Evolutionary conservation across 2,797 vertebrate species (phyloP).

Genomic region (Danio choprae): DNA sequence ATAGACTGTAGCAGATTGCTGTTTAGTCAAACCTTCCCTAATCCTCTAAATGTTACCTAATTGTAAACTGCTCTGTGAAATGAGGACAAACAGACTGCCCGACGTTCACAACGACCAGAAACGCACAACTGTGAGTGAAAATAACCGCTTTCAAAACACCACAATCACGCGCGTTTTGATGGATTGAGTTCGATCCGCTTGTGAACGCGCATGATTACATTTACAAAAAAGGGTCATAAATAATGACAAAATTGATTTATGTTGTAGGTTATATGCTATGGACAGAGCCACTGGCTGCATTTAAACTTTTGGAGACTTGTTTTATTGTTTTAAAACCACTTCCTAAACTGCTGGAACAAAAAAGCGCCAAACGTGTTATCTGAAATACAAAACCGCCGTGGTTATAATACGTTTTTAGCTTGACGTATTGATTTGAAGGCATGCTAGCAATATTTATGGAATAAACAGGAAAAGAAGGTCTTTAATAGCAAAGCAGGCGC

Average conservation of each 20-base stretch:
- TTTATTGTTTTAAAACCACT: not conserved
- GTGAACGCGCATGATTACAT: not conserved
- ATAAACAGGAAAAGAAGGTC: not conserved
- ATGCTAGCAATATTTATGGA: not conserved
- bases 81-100: constrained; percentile 57
- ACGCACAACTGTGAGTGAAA: not conserved
- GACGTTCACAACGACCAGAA: not conserved
- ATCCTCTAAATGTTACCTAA: constrained; percentile 78
- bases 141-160: constrained; percentile 33
- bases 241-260: not conserved
- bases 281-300: not conserved
- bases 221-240: not conserved
- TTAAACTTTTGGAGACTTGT: not conserved
- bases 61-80: constrained; percentile 74
- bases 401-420: not conserved
- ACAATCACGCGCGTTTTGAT: constrained; percentile 38
- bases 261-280: not conserved
- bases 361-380: not conserved
- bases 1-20: constrained; percentile 75
- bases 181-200: not conserved
- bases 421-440: not conserved
- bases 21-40: constrained; percentile 75
- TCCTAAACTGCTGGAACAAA: not conserved
- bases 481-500: constrained; percentile 61
- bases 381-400: not conserved